Conservation (phyloP, 2,888 invertebrate genomes). For the Abrostola tripartita region DNA sequence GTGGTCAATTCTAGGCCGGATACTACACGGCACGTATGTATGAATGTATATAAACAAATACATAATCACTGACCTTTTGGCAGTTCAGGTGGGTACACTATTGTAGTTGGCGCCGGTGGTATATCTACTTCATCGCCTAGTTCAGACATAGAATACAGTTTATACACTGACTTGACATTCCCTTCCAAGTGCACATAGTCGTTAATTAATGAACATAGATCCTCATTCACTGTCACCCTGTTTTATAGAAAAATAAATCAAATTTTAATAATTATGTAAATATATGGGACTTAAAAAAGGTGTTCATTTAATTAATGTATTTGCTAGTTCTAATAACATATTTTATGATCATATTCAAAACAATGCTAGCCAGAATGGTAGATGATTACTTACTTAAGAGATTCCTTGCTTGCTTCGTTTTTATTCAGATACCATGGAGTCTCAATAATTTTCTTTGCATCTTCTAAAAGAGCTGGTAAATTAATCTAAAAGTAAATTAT, state of each 20-base stretch:
- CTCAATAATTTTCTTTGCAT: constrained; percentile 70
- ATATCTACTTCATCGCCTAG: constrained; percentile 75
- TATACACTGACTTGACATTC: constrained; percentile 69
- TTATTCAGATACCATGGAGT: constrained; percentile 78
- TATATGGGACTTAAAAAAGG: too few relatives aligned
- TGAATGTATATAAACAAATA: neutral
- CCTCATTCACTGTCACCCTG: constrained; percentile 80
- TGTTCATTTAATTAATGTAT: too few relatives aligned
- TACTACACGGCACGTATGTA: too few relatives aligned
- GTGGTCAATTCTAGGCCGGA: too few relatives aligned
- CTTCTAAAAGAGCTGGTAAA: constrained; percentile 69
- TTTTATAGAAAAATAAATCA: constrained; percentile 21
- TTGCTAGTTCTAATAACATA: too few relatives aligned
- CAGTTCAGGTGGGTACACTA: constrained; percentile 77
- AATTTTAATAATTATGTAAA: neutral
- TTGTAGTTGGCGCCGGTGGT: constrained; percentile 75
- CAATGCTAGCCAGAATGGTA: neutral
- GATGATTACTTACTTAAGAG: constrained; percentile 72
- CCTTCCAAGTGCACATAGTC: constrained; percentile 81
- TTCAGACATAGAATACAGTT: constrained; percentile 69
- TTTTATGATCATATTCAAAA: neutral
- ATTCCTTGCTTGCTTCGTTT: constrained; percentile 62
- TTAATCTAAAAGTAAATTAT: constrained; percentile 66
- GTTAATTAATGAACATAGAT: constrained; percentile 71
- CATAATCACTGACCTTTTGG: constrained; percentile 69